Base-by-base conservation (phyloP, 2,888 invertebrate species). In the Plagiodera versicolora region DNA sequence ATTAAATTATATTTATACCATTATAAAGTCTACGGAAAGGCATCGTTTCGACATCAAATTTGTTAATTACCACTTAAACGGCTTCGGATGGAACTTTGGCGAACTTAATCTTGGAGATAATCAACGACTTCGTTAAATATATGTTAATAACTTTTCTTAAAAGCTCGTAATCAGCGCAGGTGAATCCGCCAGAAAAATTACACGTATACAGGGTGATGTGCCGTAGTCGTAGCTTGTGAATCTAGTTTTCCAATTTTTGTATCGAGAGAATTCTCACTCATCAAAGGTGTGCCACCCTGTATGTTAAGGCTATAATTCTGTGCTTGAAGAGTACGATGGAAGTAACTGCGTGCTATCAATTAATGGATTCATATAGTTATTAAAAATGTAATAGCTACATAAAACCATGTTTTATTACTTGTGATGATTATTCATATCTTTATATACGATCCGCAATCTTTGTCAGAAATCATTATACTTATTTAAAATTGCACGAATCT, bases 81-180 rank as follows among this genome's bases (percentile, higher is more conserved):
- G 61, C 63, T 50, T 51, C 45, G 60, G 51, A 56, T 58, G 44
- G 53, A 53, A 53, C 48, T 57, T 58, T 59, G 49, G 63, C 62
- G 49, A 58, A 61, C 51, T 64, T 59, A 64, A 64, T 61, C 60
- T 50, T 11, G 44, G 28, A 61, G 46, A 35, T 50, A 56, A 56
- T 49, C 20, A 49, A 24, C 49, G 19, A 20, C 24, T 49, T 24
- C 49, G 19, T 49, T 49, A 24, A 49, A 49, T 49, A 24, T 49
- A 46, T 46, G 46, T 46, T 46, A 49, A 49, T 49, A 49, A 49
- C 19, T 46, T 20, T 53, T 53, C 53, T 57, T 58, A 60, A 60
- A 56, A 61, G 59, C 56, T 51, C 28, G 61, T 61, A 66, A 66
- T 66, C 64, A 64, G 50, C 52, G 63, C 66, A 66, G 66, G 66